These are phyloP conservation scores for Aradophagus sp. DNA, from an alignment of 1,140 invertebrate species.

Conservation along the genomic window DNA sequence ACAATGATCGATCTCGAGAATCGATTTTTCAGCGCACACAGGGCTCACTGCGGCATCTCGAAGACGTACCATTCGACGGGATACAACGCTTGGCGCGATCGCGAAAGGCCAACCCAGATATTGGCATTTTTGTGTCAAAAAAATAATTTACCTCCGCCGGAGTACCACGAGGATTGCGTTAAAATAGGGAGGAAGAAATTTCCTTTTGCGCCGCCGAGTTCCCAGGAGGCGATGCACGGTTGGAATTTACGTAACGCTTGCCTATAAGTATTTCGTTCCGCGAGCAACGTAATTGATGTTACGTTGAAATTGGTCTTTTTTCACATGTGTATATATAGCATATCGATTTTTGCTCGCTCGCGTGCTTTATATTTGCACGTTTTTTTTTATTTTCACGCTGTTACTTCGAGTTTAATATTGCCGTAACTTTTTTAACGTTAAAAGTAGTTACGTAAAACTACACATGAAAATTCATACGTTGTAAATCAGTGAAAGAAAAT, in stretches of 20 bases:
- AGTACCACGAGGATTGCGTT: constrained; percentile 71
- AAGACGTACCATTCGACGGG: constrained; percentile 82
- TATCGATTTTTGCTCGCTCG: too few relatives aligned
- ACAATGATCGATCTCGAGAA: constrained; percentile 92
- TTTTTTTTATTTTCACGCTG: constrained; percentile 3
- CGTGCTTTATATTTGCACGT: not conserved
- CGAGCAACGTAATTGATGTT: constrained; percentile 15
- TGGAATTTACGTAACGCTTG: constrained; percentile 23
- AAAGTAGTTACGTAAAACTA: not conserved
- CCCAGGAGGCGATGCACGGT: constrained; percentile 18
- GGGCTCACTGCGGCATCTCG: constrained; percentile 85
- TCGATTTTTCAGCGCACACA: constrained; percentile 86
- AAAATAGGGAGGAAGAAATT: constrained; percentile 77
- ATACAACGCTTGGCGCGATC: constrained; percentile 87
- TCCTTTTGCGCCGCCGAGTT: constrained; percentile 57
- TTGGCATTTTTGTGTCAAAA: constrained; percentile 82
- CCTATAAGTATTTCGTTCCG: constrained; percentile 12
- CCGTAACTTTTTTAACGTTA: too few relatives aligned
- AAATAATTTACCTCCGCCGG: constrained; percentile 77
- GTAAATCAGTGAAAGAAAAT: constrained; percentile 73
- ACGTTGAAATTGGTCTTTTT: constrained; percentile 5
- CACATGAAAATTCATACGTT: constrained; percentile 2
- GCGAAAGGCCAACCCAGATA: constrained; percentile 83
- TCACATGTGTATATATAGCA: not conserved
- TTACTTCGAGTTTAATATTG: too few relatives aligned